A percentile compares a stretch with the other conserved stretches of the same genome.
These are phyloP conservation scores for Zoanthus sociatus DNA, from an alignment of 92 coral and sea anemone species.

Conservation along the genomic window DNA sequence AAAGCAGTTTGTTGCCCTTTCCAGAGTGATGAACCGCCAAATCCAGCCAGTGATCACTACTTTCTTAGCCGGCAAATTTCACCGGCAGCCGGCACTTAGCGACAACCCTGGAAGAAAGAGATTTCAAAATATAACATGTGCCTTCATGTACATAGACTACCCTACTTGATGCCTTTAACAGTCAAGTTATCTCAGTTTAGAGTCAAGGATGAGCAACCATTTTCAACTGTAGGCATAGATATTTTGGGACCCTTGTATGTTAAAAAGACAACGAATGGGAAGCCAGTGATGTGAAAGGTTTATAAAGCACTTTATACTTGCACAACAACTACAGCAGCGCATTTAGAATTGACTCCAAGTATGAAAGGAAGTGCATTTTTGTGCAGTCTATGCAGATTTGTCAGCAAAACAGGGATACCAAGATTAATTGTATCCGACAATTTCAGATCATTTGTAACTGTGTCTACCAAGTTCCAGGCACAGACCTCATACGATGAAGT, in stretches of 20 bases:
- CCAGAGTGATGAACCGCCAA: too few species aligned
- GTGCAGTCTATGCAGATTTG: conserved; percentile 50
- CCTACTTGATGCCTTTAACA: conserved; percentile 40
- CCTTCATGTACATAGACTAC: conserved; percentile 45
- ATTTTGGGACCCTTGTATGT: conserved; percentile 58
- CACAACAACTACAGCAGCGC: conserved; percentile 41
- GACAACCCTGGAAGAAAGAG: neutral
- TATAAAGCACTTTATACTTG: conserved; percentile 53
- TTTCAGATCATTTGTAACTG: neutral
- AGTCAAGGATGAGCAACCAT: conserved; percentile 37
- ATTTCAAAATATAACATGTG: conserved; percentile 33
- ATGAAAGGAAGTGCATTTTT: conserved; percentile 46
- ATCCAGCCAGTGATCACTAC: too few species aligned
- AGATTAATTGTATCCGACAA: neutral
- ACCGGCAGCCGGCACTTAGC: too few species aligned
- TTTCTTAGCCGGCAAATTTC: too few species aligned
- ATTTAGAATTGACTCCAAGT: conserved; percentile 42
- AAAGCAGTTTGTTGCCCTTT: too few species aligned
- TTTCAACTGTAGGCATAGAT: conserved; percentile 59
- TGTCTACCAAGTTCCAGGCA: neutral
- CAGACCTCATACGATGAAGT: neutral
- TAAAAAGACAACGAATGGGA: conserved; percentile 38
- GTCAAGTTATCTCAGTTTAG: conserved; percentile 50
- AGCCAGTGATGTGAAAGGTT: conserved; percentile 48
- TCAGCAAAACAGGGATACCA: conserved; percentile 47